phyloP scores from a whole-genome alignment of 2,113 vertebrate genomes.

The western clawed frog (Xenopus tropicalis) region UCB_Xtro_10.0 CM004448.2:7776001-7776500 shows the following conservation, averaged over 20 bases:
- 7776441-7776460: no score
- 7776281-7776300: neutral
- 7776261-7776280: neutral
- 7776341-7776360: no score
- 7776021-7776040: no score
- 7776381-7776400: no score
- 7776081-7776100: neutral
- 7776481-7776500: no score
- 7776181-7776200: slow-evolving; percentile 8
- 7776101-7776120: slow-evolving; percentile 7
- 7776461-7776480: no score
- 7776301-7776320: neutral
- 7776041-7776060: no score
- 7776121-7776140: neutral
- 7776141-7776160: neutral
- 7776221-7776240: neutral
- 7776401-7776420: no score
- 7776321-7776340: neutral
- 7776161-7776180: neutral
- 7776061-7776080: no score
- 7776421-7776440: no score
- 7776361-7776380: no score
- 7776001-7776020: no score
- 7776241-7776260: neutral
- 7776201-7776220: slow-evolving; percentile 8